Base-by-base conservation (phyloP, 2,888 invertebrate genomes). In the Pharmacophagus antenor region DNA sequence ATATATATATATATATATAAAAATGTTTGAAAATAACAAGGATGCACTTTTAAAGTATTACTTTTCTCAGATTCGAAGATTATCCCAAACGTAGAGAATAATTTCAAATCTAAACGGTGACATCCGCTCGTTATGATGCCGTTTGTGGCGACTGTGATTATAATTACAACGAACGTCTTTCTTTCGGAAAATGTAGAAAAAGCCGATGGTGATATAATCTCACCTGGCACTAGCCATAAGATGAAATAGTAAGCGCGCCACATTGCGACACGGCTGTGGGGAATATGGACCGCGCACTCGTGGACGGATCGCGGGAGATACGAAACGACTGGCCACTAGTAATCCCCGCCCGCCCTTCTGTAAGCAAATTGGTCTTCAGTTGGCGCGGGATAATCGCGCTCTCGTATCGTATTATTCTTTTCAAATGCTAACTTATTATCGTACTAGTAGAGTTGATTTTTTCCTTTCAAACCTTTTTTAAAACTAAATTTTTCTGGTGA, bases 221-320 rank as follows among this genome's bases (percentile, higher is more conserved):
- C 75, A 85, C 88, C 88, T 84, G 85, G 75, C 63, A 80, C 76
- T 59, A 84, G 70, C 70, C 77, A 80, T 69, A 88, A 74, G 62
- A 84, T 68, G 60, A 85, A 67, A 65, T 69, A 66, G 63, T 72
- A 70, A 52, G 68, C 68, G 63, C 71, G 74, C 70, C 77, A 74
- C 71, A 79, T 76, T 63, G 74, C 72, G 60, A 51, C 57, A 66
- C 68, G 64, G 67, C 44, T 46, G 58, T 71, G 67, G 65, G 50
- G 63, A 31, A 51, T 37, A 66, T 62, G 55, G 47, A 56, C 44
- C 54, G 51, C 62, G 65, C 62, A 68, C 63, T 58, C 64, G 67
- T 63, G 66, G 62, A 67, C 64, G 66, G 61, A 65, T 66, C 69
- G 68, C 67, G 67, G 63, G 66, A 67, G 68, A 62, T 61, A 65